Evolutionary conservation across 2,888 invertebrate species (phyloP).

Genomic region (Athripsodes cinereus): DNA sequence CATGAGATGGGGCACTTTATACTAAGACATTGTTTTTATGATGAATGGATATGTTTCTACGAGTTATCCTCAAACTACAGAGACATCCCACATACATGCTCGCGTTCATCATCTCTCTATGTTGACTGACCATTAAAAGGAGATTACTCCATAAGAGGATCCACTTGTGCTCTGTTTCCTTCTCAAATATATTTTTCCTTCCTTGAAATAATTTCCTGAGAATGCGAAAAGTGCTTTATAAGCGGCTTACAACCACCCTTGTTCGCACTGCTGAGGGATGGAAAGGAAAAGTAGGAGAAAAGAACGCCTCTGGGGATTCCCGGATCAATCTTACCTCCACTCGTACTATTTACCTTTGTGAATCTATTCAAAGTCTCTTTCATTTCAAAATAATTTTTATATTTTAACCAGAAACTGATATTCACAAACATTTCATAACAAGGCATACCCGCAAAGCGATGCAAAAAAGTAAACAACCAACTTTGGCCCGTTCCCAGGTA

Average conservation of each 20-base stretch:
- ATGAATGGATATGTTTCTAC: too few relatives aligned
- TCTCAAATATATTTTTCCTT: constrained; percentile 5
- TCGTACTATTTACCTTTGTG: constrained; percentile 6
- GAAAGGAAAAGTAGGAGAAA: not conserved
- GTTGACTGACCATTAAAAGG: constrained; percentile 7
- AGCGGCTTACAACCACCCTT: constrained; percentile 11
- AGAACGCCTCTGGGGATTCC: constrained; percentile 1
- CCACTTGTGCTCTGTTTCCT: not conserved
- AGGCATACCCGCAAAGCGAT: too few relatives aligned
- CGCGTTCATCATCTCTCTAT: too few relatives aligned
- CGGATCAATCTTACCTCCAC: constrained; percentile 9
- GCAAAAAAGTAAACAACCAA: too few relatives aligned
- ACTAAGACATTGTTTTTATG: too few relatives aligned
- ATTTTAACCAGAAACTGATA: too few relatives aligned
- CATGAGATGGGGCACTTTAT: too few relatives aligned
- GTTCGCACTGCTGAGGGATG: not conserved
- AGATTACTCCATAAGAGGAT: constrained; percentile 8
- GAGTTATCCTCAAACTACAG: too few relatives aligned
- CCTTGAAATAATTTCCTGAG: constrained; percentile 11
- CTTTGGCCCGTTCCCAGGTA: too few relatives aligned
- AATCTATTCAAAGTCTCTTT: not conserved
- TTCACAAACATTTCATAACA: too few relatives aligned
- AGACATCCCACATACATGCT: not conserved
- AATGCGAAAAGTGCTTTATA: constrained; percentile 13
- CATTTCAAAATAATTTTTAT: not conserved